These are phyloP conservation scores for Actinia tenebrosa DNA, from an alignment of 64 coral and sea anemone species.

Conservation along the genomic window DNA sequence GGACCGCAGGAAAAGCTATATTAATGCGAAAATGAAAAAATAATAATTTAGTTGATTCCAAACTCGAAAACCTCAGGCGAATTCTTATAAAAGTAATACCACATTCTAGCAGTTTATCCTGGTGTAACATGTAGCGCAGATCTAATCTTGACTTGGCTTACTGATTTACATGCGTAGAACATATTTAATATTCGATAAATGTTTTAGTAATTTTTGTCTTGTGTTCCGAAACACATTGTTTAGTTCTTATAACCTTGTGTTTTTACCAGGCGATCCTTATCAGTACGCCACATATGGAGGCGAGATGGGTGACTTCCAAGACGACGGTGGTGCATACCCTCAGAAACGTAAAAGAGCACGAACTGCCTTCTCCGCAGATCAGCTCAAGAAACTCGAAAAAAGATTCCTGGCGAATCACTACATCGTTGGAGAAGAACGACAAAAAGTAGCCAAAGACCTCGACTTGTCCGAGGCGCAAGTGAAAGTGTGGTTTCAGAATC, in stretches of 20 bases:
- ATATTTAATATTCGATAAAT: too few relatives aligned
- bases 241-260: neutral
- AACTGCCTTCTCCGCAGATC: slow-evolving; percentile 87
- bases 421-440: slow-evolving; percentile 93
- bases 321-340: slow-evolving; percentile 50
- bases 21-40: too few relatives aligned
- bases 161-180: too few relatives aligned
- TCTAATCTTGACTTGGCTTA: too few relatives aligned
- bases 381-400: slow-evolving; percentile 94
- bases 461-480: slow-evolving; percentile 98
- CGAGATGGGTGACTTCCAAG: slow-evolving; percentile 51
- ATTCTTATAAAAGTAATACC: too few relatives aligned
- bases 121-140: too few relatives aligned
- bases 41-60: too few relatives aligned
- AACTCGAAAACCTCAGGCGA: too few relatives aligned
- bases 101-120: too few relatives aligned
- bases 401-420: slow-evolving; percentile 91
- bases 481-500: slow-evolving; percentile 99
- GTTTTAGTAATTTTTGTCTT: too few relatives aligned
- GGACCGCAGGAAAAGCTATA: too few relatives aligned
- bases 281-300: slow-evolving; percentile 42
- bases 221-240: too few relatives aligned
- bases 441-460: slow-evolving; percentile 91
- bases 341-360: slow-evolving; percentile 85
- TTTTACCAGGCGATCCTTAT: slow-evolving; percentile 37